phyloP scores from a whole-genome alignment of 2,888 invertebrate genomes.

The Oligia fasciuncula region DNA sequence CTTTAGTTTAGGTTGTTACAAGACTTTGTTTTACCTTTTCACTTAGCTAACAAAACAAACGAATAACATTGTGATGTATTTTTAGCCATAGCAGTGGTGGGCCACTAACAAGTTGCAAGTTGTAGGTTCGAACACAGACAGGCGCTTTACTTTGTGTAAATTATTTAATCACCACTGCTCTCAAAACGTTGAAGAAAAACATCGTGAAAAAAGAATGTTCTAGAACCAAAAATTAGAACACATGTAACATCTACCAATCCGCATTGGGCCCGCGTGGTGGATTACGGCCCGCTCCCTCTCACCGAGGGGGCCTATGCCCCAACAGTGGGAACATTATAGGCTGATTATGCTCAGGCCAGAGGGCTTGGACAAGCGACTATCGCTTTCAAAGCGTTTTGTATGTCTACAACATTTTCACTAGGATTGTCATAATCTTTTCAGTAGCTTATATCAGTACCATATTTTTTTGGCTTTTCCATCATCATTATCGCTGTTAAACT shows the following conservation, averaged over 20 bases:
- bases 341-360: background rate
- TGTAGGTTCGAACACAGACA: too few species aligned
- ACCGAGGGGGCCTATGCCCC: background rate
- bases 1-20: background rate
- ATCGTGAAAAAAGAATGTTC: too few species aligned
- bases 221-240: background rate
- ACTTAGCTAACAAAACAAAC: background rate
- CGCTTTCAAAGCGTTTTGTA: background rate
- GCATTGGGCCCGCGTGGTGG: too few species aligned
- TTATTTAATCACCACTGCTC: too few species aligned
- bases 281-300: too few species aligned
- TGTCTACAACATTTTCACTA: background rate
- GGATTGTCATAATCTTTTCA: background rate
- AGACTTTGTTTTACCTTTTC: constrained; percentile 2
- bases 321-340: background rate
- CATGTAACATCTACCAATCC: background rate
- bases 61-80: background rate
- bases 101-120: too few species aligned
- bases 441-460: background rate
- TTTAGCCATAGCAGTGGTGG: background rate
- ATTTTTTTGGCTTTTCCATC: background rate
- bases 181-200: too few species aligned
- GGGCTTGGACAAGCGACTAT: background rate
- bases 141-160: too few species aligned
- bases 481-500: too few species aligned